Evolutionary conservation across 2,113 vertebrate genomes (phyloP), one percentile per base, ranked within the genome.

Genomic region (Oreotragus oreotragus): DNA sequence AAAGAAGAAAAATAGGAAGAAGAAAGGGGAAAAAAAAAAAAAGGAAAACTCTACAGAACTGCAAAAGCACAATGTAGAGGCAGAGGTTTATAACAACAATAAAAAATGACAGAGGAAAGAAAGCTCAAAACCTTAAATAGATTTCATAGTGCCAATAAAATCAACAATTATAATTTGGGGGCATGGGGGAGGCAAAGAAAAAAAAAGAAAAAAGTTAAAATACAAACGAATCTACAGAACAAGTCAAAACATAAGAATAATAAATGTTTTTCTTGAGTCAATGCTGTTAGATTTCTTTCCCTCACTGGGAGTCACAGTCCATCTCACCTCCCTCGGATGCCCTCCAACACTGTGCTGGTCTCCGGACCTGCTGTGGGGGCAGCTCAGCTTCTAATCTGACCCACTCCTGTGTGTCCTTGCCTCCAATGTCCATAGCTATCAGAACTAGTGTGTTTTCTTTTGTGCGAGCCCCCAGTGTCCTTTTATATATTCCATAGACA

Each of bases 161-260:
- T 70, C n/a, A 70, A 23, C 17, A 70, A 36, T 19, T 70, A 36
- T 10, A 64, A n/a, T 62, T 64, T 33, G 62, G 6, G 27, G 17
- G 64, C n/a, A n/a, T 0, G 4, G 17, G 33, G 30, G 4, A 0
- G 17, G 17, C 3, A 4, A n/a, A 19, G 15, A n/a, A 7, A 33
- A 33, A 64, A 64, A n/a, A n/a, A 21, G 64, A 23, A 11, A 36
- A 70, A 36, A 70, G 7, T 17, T 4, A 1, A 21, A 70, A 36
- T 5, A 6, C 17, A 70, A 36, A 36, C 8, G 4, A 36, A 36
- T 70, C 64, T 36, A 70, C n/a, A 70, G n/a, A 70, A 36, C n/a
- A 70, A 36, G 64, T 70, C n/a, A 36, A 36, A 36, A 21, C 19
- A 11, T 36, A 70, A 70, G 64, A 36, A 36, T 36, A 36, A 36